Percentiles rank a stretch among this genome's conserved stretches.
phyloP scores from a whole-genome alignment of 2,797 vertebrate genomes.

The Acridotheres tristis region DNA sequence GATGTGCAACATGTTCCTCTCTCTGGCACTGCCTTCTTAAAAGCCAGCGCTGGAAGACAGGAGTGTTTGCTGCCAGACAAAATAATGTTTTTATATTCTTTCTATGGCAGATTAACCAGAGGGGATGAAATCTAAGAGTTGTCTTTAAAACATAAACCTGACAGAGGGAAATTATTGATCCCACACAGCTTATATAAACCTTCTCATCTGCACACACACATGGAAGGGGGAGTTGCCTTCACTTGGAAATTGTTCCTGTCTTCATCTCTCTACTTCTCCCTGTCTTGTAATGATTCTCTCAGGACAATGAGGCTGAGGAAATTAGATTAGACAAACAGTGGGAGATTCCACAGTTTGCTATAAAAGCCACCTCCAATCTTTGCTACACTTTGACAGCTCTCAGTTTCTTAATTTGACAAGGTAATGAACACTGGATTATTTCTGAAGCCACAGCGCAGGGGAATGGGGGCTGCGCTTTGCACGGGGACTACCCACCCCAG shows the following conservation, averaged over 20 bases:
- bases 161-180: conserved; percentile 43
- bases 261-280: background rate
- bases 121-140: background rate
- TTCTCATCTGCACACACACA: background rate
- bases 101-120: conserved; percentile 28
- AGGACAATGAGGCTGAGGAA: conserved; percentile 37
- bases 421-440: conserved; percentile 19
- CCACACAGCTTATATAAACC: conserved; percentile 33
- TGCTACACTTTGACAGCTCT: conserved; percentile 28
- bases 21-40: background rate
- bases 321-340: conserved; percentile 56
- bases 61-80: background rate
- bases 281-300: conserved; percentile 58
- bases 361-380: conserved; percentile 35
- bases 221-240: conserved; percentile 30
- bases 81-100: conserved; percentile 2
- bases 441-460: rapidly evolving
- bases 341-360: conserved; percentile 11
- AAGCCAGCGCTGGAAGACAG: background rate
- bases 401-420: conserved; percentile 44
- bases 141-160: conserved; percentile 12
- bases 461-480: background rate
- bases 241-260: conserved; percentile 37
- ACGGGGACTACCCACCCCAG: background rate
- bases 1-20: background rate